Conservation (phyloP, 2,797 vertebrate species). For the Megalops cyprinoides region DNA sequence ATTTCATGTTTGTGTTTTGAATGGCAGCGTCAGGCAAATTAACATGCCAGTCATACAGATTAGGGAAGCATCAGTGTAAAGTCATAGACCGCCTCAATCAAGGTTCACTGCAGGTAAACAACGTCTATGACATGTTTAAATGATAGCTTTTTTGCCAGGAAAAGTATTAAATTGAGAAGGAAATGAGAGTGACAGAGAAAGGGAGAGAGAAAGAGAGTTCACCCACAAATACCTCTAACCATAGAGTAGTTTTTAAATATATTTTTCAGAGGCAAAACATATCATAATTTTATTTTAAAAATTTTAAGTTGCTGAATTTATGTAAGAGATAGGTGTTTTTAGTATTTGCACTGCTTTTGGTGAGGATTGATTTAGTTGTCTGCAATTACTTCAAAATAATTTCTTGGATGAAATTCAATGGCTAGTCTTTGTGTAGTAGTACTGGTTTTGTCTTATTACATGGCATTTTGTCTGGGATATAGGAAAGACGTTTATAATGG, state of each 20-base stretch:
- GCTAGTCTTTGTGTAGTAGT: too few species aligned
- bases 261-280: neutral
- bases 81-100: conserved; percentile 74
- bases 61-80: conserved; percentile 80
- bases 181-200: conserved; percentile 39
- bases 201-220: conserved; percentile 38
- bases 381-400: neutral
- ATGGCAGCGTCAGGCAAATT: conserved; percentile 81
- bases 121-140: conserved; percentile 72
- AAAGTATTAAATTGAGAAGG: conserved; percentile 49
- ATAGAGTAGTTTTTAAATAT: neutral
- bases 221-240: conserved; percentile 37
- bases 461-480: neutral
- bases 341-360: neutral
- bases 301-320: neutral
- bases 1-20: conserved; percentile 87
- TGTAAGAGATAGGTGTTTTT: neutral
- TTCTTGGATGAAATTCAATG: neutral
- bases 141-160: conserved; percentile 60
- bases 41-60: conserved; percentile 82
- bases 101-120: conserved; percentile 80
- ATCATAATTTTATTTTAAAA: conserved; percentile 6
- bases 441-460: neutral
- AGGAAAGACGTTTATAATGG: too few species aligned
- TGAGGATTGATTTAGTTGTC: neutral